Percentiles rank a stretch among this genome's conserved stretches.
Evolutionary conservation across 2,888 invertebrate genomes (phyloP).

Genomic region (Ischnura elegans): DNA sequence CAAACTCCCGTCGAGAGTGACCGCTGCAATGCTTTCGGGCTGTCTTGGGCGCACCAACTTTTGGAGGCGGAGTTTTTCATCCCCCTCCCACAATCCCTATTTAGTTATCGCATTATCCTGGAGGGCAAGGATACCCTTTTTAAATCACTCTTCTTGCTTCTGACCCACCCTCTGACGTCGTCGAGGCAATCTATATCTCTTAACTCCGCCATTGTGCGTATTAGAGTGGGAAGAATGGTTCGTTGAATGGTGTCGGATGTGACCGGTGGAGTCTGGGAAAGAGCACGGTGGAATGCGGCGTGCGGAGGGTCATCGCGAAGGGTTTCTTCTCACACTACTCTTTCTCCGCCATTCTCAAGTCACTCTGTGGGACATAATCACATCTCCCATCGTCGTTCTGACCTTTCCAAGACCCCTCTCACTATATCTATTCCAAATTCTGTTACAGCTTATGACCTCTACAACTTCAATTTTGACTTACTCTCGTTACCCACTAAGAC

Average conservation of each 20-base stretch:
- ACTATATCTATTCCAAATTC: background rate
- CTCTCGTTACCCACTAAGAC: too few relatives aligned
- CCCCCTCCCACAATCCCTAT: background rate
- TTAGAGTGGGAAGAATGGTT: background rate
- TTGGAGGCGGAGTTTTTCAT: background rate
- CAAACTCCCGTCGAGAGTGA: background rate
- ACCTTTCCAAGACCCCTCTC: background rate
- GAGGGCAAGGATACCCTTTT: background rate
- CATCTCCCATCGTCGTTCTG: too few relatives aligned
- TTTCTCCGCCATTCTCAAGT: background rate
- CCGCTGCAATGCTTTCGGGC: background rate
- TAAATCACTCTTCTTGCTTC: background rate
- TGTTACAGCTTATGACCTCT: too few relatives aligned
- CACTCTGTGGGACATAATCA: too few relatives aligned
- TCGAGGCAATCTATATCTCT: constrained; percentile 25
- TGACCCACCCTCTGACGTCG: background rate
- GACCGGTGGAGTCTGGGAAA: background rate
- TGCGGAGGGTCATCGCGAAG: background rate
- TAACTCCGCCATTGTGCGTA: background rate
- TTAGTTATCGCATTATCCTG: background rate
- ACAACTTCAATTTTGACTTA: too few relatives aligned
- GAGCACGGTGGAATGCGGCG: background rate
- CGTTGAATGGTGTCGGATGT: background rate
- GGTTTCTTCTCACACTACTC: background rate
- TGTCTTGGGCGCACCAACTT: background rate